These are phyloP conservation scores for Noctua fimbriata DNA, from an alignment of 2,888 invertebrate genomes.

Conservation along the genomic window DNA sequence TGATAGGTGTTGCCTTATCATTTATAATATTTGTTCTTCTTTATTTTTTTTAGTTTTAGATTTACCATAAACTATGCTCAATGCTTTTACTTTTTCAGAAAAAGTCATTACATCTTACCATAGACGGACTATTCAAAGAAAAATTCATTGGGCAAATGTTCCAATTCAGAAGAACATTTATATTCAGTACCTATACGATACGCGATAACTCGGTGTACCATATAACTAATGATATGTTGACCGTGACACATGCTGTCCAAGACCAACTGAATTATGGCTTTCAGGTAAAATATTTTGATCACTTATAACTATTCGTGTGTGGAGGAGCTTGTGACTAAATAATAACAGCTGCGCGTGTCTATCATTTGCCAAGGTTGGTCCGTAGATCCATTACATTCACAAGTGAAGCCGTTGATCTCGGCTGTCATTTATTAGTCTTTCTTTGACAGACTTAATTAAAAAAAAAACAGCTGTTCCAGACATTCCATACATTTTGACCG, in stretches of 20 bases:
- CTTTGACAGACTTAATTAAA: neutral
- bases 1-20: too few species aligned
- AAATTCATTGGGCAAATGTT: conserved; percentile 39
- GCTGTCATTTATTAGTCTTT: neutral
- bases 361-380: neutral
- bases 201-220: conserved; percentile 66
- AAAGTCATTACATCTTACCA: conserved; percentile 71
- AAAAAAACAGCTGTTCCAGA: too few species aligned
- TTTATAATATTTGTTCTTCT: too few species aligned
- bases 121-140: conserved; percentile 83
- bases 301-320: neutral
- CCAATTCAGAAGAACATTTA: conserved; percentile 81
- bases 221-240: conserved; percentile 79
- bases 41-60: neutral
- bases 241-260: conserved; percentile 70
- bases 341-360: neutral
- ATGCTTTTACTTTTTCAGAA: conserved; percentile 71
- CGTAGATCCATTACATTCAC: neutral
- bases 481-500: too few species aligned
- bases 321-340: neutral
- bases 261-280: conserved; percentile 76
- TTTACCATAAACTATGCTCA: conserved; percentile 6
- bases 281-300: conserved; percentile 72
- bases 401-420: neutral
- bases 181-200: conserved; percentile 68